phyloP scores from a whole-genome alignment of 1,140 invertebrate genomes.

The Drosophila nigrodunni region DNA sequence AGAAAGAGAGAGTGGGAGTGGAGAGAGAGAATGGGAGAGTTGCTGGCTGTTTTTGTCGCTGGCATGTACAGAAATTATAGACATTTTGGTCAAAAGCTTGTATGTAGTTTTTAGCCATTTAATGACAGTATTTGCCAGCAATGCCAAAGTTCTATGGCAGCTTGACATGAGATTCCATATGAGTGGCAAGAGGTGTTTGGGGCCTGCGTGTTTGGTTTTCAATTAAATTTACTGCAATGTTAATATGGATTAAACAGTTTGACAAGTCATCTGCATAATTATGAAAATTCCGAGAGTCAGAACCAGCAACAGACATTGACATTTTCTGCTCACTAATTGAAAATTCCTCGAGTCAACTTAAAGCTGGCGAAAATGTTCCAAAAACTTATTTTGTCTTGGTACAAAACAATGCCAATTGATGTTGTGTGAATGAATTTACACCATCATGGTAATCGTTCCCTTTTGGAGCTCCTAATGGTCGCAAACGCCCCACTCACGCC shows the following conservation, averaged over 20 bases:
- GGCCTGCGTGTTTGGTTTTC: conserved; percentile 11
- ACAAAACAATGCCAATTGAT: conserved; percentile 49
- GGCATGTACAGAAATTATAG: conserved; percentile 76
- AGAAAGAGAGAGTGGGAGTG: neutral
- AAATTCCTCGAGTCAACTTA: conserved; percentile 60
- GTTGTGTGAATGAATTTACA: conserved; percentile 32
- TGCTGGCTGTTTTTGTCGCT: conserved; percentile 35
- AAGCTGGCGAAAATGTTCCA: conserved; percentile 35
- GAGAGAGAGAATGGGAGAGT: neutral
- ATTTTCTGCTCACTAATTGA: conserved; percentile 71
- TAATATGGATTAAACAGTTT: conserved; percentile 63
- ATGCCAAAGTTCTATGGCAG: conserved; percentile 32
- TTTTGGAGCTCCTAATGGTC: conserved; percentile 20
- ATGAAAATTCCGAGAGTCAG: conserved; percentile 58
- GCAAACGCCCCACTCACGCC: conserved; percentile 19
- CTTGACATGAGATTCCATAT: conserved; percentile 37
- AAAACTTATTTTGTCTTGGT: conserved; percentile 31
- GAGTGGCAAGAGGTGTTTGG: too few species aligned
- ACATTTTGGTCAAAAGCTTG: conserved; percentile 53
- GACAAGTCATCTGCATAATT: conserved; percentile 69
- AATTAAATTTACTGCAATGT: conserved; percentile 65
- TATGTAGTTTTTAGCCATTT: conserved; percentile 51
- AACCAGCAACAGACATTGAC: conserved; percentile 49
- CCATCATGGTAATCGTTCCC: conserved; percentile 26
- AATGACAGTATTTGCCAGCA: conserved; percentile 36